These are phyloP conservation scores for Agrochola macilenta DNA, from an alignment of 2,888 invertebrate species.

Conservation along the genomic window DNA sequence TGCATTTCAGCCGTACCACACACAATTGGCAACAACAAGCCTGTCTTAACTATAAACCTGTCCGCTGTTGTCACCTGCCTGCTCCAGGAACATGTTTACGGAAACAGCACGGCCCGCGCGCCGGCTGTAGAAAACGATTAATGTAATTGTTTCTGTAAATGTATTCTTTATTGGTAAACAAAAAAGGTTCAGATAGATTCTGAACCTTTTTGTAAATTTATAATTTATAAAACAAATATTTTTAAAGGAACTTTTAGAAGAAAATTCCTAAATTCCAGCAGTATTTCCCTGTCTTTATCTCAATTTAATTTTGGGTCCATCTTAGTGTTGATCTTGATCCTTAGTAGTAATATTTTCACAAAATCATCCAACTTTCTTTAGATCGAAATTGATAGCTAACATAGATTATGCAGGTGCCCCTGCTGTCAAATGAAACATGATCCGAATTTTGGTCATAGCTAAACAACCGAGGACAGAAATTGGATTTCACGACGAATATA, in stretches of 20 bases:
- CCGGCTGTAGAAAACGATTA: slow-evolving; percentile 8
- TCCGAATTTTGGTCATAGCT: neutral
- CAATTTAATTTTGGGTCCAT: neutral
- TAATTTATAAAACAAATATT: too few species aligned
- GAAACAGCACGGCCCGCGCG: slow-evolving; percentile 44
- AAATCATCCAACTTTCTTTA: too few species aligned
- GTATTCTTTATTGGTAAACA: neutral
- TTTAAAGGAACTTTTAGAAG: too few species aligned
- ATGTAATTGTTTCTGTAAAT: slow-evolving; percentile 28
- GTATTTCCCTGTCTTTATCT: too few species aligned
- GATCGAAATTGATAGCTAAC: too few species aligned
- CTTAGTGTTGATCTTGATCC: neutral
- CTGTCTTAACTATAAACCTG: slow-evolving; percentile 54
- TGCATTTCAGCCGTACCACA: slow-evolving; percentile 6
- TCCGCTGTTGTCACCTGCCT: slow-evolving; percentile 53
- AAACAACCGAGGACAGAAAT: neutral
- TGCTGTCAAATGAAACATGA: neutral
- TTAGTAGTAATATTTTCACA: too few species aligned
- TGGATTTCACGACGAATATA: neutral
- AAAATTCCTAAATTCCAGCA: too few species aligned
- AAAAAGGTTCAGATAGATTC: too few species aligned
- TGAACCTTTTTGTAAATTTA: too few species aligned
- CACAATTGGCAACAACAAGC: slow-evolving; percentile 51
- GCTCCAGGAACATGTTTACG: slow-evolving; percentile 50
- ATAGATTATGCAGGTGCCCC: too few species aligned